phyloP scores from a whole-genome alignment of 2,888 invertebrate species.

The Spodoptera picta region DNA sequence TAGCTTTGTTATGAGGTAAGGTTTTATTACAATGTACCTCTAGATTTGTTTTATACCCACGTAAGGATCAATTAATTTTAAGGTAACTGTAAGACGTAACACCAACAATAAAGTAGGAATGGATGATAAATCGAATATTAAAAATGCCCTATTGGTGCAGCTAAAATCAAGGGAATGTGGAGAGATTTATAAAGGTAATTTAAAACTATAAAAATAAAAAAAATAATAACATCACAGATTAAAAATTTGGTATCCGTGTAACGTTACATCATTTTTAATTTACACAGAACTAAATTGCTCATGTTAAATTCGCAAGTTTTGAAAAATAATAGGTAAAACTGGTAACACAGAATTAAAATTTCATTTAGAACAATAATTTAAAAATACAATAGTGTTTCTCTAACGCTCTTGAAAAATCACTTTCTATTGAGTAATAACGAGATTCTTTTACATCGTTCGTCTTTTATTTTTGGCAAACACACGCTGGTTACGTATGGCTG shows the following conservation, averaged over 20 bases:
- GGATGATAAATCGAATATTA: too few relatives aligned
- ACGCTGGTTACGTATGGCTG: conserved; percentile 24
- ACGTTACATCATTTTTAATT: too few relatives aligned
- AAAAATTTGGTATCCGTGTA: too few relatives aligned
- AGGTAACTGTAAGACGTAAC: conserved; percentile 33
- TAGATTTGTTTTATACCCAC: conserved; percentile 1
- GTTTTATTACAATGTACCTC: neutral
- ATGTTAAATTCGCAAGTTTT: too few relatives aligned
- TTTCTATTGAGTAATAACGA: conserved; percentile 34
- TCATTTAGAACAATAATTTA: conserved; percentile 1
- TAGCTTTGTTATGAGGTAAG: neutral
- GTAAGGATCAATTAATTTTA: conserved; percentile 8
- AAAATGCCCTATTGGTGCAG: conserved; percentile 25
- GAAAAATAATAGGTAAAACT: too few relatives aligned
- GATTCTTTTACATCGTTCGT: conserved; percentile 16
- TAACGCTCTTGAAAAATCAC: conserved; percentile 12
- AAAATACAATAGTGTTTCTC: conserved; percentile 17
- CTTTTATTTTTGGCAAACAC: conserved; percentile 42
- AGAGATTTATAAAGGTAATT: too few relatives aligned
- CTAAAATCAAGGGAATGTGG: conserved; percentile 6
- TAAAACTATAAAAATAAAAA: too few relatives aligned
- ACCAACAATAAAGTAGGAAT: conserved; percentile 19
- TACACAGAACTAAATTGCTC: too few relatives aligned
- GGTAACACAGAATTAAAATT: too few relatives aligned
- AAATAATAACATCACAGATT: too few relatives aligned